These are phyloP conservation scores for Gallirallus australis DNA, from an alignment of 2,797 vertebrate genomes.

Conservation along the genomic window DNA sequence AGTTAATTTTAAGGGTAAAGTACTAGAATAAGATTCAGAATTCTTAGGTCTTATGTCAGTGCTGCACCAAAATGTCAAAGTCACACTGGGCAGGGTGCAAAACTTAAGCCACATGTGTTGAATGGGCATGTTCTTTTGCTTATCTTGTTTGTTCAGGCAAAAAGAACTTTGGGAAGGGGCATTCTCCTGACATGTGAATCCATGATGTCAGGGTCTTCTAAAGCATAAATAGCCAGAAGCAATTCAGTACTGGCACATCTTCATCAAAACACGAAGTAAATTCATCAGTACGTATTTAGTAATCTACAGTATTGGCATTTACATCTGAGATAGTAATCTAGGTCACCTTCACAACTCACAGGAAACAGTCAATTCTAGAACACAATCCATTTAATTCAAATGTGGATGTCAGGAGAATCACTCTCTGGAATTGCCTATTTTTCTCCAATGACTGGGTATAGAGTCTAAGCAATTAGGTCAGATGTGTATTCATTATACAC, in stretches of 20 bases:
- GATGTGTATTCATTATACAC: neutral
- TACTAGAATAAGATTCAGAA: neutral
- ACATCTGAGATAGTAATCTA: conserved; percentile 31
- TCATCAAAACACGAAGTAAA: conserved; percentile 8
- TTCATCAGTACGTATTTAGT: neutral
- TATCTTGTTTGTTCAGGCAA: neutral
- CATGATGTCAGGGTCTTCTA: neutral
- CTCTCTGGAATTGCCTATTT: neutral
- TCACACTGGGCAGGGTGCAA: neutral
- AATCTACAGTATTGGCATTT: conserved; percentile 33
- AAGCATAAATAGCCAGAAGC: neutral
- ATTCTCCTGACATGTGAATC: neutral
- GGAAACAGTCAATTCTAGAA: conserved; percentile 11
- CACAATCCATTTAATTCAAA: neutral
- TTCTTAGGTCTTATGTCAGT: neutral
- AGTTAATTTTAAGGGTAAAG: neutral
- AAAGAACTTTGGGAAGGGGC: neutral
- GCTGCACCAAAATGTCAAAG: neutral
- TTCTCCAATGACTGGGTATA: neutral
- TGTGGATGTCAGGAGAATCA: neutral
- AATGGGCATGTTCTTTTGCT: neutral
- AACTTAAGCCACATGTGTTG: neutral
- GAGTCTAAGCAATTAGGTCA: neutral
- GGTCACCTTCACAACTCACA: conserved; percentile 20
- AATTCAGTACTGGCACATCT: neutral